Evolutionary conservation across 2,113 vertebrate species (phyloP), one percentile per base, ranked within the genome.

Genomic region (Poecilia latipinna): DNA sequence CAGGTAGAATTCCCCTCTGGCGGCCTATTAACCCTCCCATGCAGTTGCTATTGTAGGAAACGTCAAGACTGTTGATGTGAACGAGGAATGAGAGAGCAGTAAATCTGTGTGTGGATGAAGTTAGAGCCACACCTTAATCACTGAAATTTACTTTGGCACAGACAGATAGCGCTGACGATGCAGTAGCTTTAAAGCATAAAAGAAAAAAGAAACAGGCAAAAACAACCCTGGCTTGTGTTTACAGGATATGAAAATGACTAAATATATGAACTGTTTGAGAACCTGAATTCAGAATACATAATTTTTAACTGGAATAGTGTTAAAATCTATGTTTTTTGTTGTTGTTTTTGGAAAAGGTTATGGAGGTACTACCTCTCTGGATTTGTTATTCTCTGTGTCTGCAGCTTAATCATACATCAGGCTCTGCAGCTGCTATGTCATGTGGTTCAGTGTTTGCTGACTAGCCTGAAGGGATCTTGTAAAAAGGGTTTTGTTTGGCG

Each of bases 1-100:
- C 37, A 32, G 29, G 42, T 11, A 85, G 13, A 76, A 74, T 76
- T 74, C 39, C 72, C 83, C 84, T 83, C 68, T 75, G 61, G 29
- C 11, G 0, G 61, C 66, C 71, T 84, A 69, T 32, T 57, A 74
- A 66, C 83, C 68, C 82, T 65, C 85, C 85, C 75, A 77, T 39
- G 5, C 69, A 68, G 70, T 78, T 33, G n/a, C 54, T 75, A 77
- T 71, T 86, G 72, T 64, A 61, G 61, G 83, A 66, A 65, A 68
- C 65, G 8, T 42, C 13, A 15, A 19, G 26, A 0, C 6, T 74
- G 51, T 62, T 61, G 68, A 65, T 57, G 68, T 31, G 70, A 77
- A 48, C 74, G 37, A 65, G 67, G 32, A 60, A 39, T 29, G 10
- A 57, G 61, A 28, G 62, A 80, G 74, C 54, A 12, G 10, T 66